These are phyloP conservation scores for Chromoteleia sp. DNA, from an alignment of 2,888 invertebrate genomes.

Conservation along the genomic window DNA sequence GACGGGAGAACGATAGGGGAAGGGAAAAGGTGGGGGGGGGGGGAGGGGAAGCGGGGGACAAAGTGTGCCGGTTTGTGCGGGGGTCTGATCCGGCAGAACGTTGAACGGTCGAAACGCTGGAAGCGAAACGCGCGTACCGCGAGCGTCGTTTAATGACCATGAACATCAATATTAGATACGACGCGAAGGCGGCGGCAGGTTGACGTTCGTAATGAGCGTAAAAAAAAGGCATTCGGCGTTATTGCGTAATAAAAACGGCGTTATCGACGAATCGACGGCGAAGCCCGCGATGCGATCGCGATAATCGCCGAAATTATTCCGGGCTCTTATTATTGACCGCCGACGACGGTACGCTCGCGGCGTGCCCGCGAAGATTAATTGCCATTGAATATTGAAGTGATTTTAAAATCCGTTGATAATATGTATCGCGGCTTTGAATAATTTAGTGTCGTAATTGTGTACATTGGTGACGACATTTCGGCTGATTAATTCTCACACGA, in stretches of 20 bases:
- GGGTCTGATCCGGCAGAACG: no score
- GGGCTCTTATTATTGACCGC: constrained; percentile 8
- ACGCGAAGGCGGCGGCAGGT: constrained; percentile 26
- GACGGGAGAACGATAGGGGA: no score
- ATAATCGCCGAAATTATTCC: constrained; percentile 38
- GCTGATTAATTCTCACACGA: constrained; percentile 59
- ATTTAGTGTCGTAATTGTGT: constrained; percentile 61
- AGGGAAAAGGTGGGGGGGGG: no score
- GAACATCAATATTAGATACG: constrained; percentile 51
- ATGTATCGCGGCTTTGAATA: constrained; percentile 60
- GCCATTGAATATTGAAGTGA: constrained; percentile 39
- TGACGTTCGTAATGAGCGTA: constrained; percentile 52
- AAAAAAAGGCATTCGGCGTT: constrained; percentile 46
- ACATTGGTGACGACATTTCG: constrained; percentile 62
- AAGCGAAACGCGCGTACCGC: constrained; percentile 4
- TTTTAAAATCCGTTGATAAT: constrained; percentile 54
- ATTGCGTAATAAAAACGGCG: constrained; percentile 41
- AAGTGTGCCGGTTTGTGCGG: no score
- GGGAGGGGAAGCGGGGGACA: no score
- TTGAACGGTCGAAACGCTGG: constrained; percentile 17
- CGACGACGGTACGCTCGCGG: constrained; percentile 8
- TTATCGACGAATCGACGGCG: constrained; percentile 39
- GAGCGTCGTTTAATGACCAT: constrained; percentile 33
- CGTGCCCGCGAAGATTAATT: constrained; percentile 33
- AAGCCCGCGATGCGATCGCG: constrained; percentile 23